Evolutionary conservation across 2,888 invertebrate genomes (phyloP), one percentile per base, ranked within the genome.

Genomic region (Caprella mutica): DNA sequence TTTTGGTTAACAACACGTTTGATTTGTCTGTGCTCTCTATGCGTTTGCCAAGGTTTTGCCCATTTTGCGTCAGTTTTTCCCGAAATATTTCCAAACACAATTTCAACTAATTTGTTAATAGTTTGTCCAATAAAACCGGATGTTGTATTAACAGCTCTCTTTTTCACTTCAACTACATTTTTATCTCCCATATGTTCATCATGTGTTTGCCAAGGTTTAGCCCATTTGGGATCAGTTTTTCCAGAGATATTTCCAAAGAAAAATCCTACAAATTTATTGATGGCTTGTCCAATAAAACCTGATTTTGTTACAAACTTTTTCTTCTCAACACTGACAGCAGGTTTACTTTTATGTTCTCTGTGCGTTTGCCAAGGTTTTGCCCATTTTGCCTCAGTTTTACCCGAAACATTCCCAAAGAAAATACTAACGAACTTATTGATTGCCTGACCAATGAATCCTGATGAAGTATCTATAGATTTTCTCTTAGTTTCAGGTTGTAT

Each of bases 21-120:
- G 14, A 29, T 23, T 26, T 48, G 43, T 14, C 14, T 12, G 23
- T 46, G 52, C 26, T 52, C 51, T 3, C 24, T 35, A 33, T 63
- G 63, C 3, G 59, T 63, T 30, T 63, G 63, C 63, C 63, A 63
- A 1, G 63, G 63, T 21, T 59, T n/a, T 14, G 59, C 52, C 63
- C 63, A 63, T 30, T 59, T 63, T 4, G 52, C 33, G 12, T 56
- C 59, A 19, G 56, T 39, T 24, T 40, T 23, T 1, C 33, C 27
- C n/a, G 40, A 24, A 14, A 30, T n/a, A 9, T 23, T 51, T 19
- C 44, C 58, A 24, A 53, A 53, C 5, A 40, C 6, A 6, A 35
- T 17, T 5, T 23, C 12, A 26, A 60, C 40, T 9, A 60, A n/a
- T 3, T 44, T 17, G 8, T 53, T 40, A 21, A 59, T 33, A 39